Conservation (phyloP, 2,888 invertebrate species). For the Teleogryllus oceanicus region DNA sequence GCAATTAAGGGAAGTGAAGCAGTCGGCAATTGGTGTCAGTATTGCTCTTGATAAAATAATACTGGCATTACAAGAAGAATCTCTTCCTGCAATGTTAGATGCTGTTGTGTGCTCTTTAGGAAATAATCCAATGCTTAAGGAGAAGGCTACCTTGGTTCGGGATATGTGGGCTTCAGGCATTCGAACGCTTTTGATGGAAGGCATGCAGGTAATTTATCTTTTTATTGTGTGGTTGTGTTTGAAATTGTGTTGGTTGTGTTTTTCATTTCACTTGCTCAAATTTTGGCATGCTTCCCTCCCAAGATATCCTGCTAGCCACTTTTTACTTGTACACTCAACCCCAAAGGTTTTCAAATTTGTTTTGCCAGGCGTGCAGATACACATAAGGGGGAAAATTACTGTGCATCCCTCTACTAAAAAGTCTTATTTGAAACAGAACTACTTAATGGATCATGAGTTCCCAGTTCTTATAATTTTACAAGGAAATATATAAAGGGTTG, state of each 20-base stretch:
- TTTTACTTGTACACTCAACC: background rate
- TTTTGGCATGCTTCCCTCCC: background rate
- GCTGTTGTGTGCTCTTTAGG: constrained; percentile 64
- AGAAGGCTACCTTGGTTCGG: constrained; percentile 52
- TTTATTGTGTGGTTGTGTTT: background rate
- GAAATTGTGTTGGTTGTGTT: background rate
- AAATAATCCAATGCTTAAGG: constrained; percentile 56
- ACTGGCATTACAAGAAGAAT: constrained; percentile 55
- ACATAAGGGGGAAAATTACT: no score
- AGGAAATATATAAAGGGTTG: no score
- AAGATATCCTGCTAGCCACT: constrained; percentile 4
- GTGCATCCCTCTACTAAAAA: no score
- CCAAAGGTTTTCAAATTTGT: no score
- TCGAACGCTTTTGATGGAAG: constrained; percentile 60
- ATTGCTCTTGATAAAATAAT: constrained; percentile 65
- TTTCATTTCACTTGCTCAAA: constrained; percentile 1
- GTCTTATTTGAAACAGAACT: no score
- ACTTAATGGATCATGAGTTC: no score
- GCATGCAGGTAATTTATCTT: constrained; percentile 44
- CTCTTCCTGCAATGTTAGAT: constrained; percentile 54
- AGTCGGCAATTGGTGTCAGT: constrained; percentile 76
- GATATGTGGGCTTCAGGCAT: constrained; percentile 72
- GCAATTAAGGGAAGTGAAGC: constrained; percentile 46
- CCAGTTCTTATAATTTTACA: no score
- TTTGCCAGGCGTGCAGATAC: no score